phyloP scores from a whole-genome alignment of 2,113 vertebrate species.

The Sciurus niger region DNA sequence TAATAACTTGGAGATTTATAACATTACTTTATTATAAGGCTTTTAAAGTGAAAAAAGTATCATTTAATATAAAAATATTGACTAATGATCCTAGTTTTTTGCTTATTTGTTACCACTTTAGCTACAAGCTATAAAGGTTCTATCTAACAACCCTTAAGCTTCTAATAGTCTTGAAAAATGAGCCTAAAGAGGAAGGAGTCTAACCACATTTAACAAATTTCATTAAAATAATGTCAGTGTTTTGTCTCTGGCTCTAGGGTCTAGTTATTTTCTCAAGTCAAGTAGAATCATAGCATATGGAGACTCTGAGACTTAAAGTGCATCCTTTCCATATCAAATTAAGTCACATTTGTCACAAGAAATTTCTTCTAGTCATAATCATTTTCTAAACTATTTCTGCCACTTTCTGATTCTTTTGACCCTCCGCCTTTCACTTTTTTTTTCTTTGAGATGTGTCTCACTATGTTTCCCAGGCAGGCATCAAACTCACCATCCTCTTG shows the following conservation, averaged over 20 bases:
- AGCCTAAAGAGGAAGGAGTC: not conserved
- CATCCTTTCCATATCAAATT: not conserved
- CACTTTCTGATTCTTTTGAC: not conserved
- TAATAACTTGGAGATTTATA: not conserved
- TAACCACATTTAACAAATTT: not conserved
- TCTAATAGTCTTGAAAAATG: not conserved
- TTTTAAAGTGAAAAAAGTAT: not conserved
- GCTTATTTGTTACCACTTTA: not conserved
- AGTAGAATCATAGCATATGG: not conserved
- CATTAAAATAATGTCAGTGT: not conserved
- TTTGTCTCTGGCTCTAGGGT: not conserved
- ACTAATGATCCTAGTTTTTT: not conserved
- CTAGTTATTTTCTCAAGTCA: slow-evolving; percentile 4
- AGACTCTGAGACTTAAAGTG: not conserved
- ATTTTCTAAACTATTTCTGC: not conserved
- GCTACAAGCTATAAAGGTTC: not conserved
- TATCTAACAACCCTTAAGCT: not conserved
- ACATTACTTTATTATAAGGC: not conserved
- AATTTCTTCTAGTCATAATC: slow-evolving; percentile 1
- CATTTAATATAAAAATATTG: slow-evolving; percentile 22
- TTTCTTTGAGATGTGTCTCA: not conserved
- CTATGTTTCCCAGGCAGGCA: not conserved
- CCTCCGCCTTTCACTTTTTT: not conserved
- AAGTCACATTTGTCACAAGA: not conserved
- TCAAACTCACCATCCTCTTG: not conserved